These are phyloP conservation scores for Piaya cayana DNA, from an alignment of 2,113 vertebrate genomes.

Conservation along the genomic window DNA sequence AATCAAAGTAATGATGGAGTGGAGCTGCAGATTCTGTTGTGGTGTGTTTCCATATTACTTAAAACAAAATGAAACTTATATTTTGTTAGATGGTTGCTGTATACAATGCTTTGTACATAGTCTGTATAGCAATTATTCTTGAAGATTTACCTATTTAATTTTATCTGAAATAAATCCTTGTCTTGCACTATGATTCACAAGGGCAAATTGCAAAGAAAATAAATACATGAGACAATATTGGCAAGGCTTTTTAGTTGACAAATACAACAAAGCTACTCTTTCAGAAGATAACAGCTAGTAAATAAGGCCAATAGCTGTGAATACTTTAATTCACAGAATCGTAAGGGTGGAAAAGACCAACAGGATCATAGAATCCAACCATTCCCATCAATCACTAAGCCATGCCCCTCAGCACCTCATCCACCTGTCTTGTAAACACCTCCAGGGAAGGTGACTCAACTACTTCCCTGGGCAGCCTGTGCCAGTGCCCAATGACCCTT, in stretches of 20 bases:
- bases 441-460: too few species aligned
- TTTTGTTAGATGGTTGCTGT: not conserved
- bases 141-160: not conserved
- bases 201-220: not conserved
- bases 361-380: too few species aligned
- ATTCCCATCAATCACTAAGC: too few species aligned
- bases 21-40: not conserved
- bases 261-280: not conserved
- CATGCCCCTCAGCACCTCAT: too few species aligned
- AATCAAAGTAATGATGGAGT: not conserved
- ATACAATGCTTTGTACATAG: not conserved
- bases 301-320: not conserved
- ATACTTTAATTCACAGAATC: not conserved
- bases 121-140: not conserved
- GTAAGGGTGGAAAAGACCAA: too few species aligned
- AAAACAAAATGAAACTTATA: not conserved
- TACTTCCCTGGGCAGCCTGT: too few species aligned
- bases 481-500: too few species aligned
- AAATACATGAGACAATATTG: not conserved
- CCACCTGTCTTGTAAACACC: too few species aligned
- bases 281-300: not conserved
- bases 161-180: not conserved
- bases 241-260: not conserved
- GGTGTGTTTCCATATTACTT: not conserved
- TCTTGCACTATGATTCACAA: not conserved